Evolutionary conservation across 2,113 vertebrate species (phyloP).

Genomic region (Cololabis saira): DNA sequence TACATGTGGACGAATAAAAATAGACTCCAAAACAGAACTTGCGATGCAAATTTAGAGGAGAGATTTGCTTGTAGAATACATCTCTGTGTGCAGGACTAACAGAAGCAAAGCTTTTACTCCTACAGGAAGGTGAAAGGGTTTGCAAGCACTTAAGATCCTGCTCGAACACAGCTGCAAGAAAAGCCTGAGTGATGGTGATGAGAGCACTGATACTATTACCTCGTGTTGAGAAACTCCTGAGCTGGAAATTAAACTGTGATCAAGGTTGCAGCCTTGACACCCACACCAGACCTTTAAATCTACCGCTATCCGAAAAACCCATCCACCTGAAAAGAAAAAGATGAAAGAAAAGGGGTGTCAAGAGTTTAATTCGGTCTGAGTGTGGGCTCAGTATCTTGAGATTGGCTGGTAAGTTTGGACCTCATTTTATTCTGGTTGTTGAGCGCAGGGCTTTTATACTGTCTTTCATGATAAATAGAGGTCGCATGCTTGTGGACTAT

Average conservation of each 20-base stretch:
- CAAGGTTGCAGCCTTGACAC: too few species aligned
- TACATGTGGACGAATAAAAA: background rate
- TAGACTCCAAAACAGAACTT: constrained; percentile 10
- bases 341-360: background rate
- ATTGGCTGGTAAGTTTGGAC: constrained; percentile 17
- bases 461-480: constrained; percentile 30
- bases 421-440: constrained; percentile 30
- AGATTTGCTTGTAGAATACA: constrained; percentile 6
- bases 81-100: constrained; percentile 8
- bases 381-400: constrained; percentile 16
- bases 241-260: too few species aligned
- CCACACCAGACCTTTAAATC: constrained; percentile 1
- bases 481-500: background rate
- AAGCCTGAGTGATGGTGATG: constrained; percentile 8
- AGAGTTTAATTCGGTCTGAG: background rate
- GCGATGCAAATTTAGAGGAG: constrained; percentile 8
- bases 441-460: constrained; percentile 8
- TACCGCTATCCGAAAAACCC: background rate
- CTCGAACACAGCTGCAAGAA: constrained; percentile 19
- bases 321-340: background rate
- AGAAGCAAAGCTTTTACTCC: constrained; percentile 19
- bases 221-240: too few species aligned
- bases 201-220: background rate
- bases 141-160: constrained; percentile 9
- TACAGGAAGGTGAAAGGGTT: constrained; percentile 11